Evolutionary conservation across 2,113 vertebrate species (phyloP).

Genomic region (Microcebus jonahi): DNA sequence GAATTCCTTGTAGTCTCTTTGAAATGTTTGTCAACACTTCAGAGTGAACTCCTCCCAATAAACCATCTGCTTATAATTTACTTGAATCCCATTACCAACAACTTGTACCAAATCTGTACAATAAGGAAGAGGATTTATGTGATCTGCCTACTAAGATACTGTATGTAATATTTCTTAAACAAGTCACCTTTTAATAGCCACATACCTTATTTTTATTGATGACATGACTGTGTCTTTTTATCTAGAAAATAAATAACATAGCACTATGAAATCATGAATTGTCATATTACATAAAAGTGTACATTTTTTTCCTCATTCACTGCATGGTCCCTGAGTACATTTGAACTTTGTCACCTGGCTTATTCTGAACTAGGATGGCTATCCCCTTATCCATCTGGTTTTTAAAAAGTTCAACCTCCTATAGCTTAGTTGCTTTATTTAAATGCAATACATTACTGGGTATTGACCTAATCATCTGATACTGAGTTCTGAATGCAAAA

Average conservation of each 20-base stretch:
- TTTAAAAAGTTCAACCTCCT: background rate
- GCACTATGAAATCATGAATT: background rate
- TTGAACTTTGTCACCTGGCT: background rate
- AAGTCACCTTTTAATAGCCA: background rate
- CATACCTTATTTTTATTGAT: background rate
- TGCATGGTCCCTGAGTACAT: background rate
- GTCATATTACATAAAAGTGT: background rate
- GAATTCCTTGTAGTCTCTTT: background rate
- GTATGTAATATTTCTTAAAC: slow-evolving; percentile 18
- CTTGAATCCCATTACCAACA: background rate
- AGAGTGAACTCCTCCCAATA: slow-evolving; percentile 26
- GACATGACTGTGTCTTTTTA: background rate
- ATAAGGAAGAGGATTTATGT: slow-evolving; percentile 18
- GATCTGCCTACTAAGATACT: background rate
- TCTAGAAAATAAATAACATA: slow-evolving; percentile 4
- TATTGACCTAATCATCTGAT: background rate
- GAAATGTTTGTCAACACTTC: slow-evolving; percentile 42
- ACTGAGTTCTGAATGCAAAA: background rate
- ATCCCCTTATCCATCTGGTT: background rate
- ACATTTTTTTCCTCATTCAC: background rate
- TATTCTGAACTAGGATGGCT: background rate
- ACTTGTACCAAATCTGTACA: background rate
- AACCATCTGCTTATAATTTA: slow-evolving; percentile 54
- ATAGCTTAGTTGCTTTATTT: background rate
- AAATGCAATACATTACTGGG: background rate